A percentile compares a stretch with the other conserved stretches of the same genome.
phyloP scores from a whole-genome alignment of 2,888 invertebrate genomes.

The Pterostichus niger region DNA sequence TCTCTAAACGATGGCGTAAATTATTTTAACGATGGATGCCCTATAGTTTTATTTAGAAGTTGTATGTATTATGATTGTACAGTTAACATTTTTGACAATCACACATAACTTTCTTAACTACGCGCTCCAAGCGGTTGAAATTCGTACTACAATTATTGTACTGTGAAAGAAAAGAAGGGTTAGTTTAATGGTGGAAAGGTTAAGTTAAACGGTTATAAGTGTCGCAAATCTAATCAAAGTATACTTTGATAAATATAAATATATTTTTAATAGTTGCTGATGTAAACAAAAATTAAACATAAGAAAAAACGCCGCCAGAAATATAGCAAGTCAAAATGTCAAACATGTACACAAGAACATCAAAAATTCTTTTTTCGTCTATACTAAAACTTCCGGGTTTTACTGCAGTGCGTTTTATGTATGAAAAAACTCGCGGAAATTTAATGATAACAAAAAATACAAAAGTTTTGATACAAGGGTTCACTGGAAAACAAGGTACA shows the following conservation, averaged over 20 bases:
- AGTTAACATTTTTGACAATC: too few species aligned
- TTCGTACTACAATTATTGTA: too few species aligned
- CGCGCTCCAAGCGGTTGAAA: too few species aligned
- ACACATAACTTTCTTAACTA: too few species aligned
- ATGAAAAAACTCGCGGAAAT: constrained; percentile 70
- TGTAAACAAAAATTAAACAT: constrained; percentile 22
- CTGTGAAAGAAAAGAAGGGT: too few species aligned
- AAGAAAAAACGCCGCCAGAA: not conserved
- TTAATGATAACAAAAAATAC: constrained; percentile 77
- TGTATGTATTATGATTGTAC: too few species aligned
- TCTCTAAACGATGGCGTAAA: too few species aligned
- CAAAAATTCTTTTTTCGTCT: constrained; percentile 6
- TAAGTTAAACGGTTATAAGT: too few species aligned
- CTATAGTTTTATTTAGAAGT: too few species aligned
- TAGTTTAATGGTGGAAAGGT: too few species aligned
- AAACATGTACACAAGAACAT: not conserved
- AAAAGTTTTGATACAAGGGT: constrained; percentile 89
- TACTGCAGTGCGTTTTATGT: constrained; percentile 49
- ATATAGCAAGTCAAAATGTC: constrained; percentile 15
- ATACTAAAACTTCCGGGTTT: not conserved
- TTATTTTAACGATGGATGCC: too few species aligned
- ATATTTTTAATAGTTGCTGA: not conserved
- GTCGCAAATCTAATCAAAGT: too few species aligned
- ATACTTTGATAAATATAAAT: not conserved
- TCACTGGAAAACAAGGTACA: constrained; percentile 88